These are phyloP conservation scores for Scaptomyza cyrtandrae DNA, from an alignment of 2,888 invertebrate species.

Conservation along the genomic window DNA sequence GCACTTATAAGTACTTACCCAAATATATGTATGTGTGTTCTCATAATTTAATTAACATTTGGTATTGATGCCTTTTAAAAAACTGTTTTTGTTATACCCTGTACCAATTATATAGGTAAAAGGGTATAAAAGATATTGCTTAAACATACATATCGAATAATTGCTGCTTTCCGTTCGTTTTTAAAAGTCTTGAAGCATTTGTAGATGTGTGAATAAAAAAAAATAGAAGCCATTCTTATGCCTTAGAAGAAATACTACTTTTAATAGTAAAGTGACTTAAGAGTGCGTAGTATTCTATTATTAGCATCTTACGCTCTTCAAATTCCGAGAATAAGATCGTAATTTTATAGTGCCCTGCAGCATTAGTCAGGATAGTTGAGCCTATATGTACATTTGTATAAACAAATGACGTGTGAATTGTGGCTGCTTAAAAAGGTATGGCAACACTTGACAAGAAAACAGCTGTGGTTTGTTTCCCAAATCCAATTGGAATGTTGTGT, in stretches of 20 bases:
- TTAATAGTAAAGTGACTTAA: background rate
- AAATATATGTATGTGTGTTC: background rate
- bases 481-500: conserved; percentile 1
- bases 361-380: background rate
- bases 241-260: background rate
- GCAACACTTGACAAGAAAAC: background rate
- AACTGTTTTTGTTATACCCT: background rate
- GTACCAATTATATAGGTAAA: background rate
- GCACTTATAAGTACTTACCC: background rate
- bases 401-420: background rate
- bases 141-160: too few relatives aligned
- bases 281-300: background rate
- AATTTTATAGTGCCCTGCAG: background rate
- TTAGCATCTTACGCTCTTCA: background rate
- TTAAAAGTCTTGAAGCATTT: background rate
- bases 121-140: background rate
- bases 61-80: background rate
- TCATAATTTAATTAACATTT: conserved; percentile 1
- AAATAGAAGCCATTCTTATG: background rate
- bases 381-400: background rate
- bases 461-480: background rate
- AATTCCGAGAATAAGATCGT: background rate
- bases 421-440: background rate
- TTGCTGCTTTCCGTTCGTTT: too few relatives aligned
- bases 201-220: background rate